These are phyloP conservation scores for Oryzias sinensis DNA, from an alignment of 2,797 vertebrate species.

Conservation along the genomic window DNA sequence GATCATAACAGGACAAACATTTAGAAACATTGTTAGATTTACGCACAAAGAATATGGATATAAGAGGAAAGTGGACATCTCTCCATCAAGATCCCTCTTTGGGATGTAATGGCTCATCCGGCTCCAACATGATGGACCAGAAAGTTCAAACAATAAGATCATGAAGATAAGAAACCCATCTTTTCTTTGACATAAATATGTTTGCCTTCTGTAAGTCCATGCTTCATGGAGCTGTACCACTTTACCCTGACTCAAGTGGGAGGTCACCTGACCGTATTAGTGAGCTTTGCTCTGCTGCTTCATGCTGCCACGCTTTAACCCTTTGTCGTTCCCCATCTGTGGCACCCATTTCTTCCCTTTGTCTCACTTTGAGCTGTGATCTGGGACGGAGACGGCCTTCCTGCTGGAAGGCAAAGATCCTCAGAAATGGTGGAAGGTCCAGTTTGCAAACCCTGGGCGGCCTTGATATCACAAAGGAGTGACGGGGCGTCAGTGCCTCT, in stretches of 20 bases:
- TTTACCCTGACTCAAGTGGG: conserved; percentile 34
- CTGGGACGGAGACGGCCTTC: too few relatives aligned
- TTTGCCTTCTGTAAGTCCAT: background rate
- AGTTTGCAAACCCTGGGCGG: background rate
- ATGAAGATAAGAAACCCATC: too few relatives aligned
- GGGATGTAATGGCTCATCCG: conserved; percentile 20
- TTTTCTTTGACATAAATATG: too few relatives aligned
- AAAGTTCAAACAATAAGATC: too few relatives aligned
- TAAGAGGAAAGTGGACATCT: conserved; percentile 29
- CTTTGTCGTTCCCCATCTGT: conserved; percentile 9
- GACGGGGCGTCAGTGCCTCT: conserved; percentile 13
- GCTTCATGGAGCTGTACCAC: conserved; percentile 52
- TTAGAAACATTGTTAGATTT: background rate
- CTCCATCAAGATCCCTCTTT: conserved; percentile 59
- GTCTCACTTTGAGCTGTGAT: too few relatives aligned
- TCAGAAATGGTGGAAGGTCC: too few relatives aligned
- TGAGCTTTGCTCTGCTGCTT: conserved; percentile 34
- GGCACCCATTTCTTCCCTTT: background rate
- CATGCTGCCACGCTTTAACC: conserved; percentile 36
- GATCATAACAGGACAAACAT: background rate
- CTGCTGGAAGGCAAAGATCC: too few relatives aligned
- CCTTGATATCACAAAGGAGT: background rate
- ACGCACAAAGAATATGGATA: conserved; percentile 16
- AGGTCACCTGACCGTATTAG: conserved; percentile 52
- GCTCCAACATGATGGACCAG: too few relatives aligned